Conservation (phyloP, 2,113 vertebrate genomes). For the Azemiops feae region DNA sequence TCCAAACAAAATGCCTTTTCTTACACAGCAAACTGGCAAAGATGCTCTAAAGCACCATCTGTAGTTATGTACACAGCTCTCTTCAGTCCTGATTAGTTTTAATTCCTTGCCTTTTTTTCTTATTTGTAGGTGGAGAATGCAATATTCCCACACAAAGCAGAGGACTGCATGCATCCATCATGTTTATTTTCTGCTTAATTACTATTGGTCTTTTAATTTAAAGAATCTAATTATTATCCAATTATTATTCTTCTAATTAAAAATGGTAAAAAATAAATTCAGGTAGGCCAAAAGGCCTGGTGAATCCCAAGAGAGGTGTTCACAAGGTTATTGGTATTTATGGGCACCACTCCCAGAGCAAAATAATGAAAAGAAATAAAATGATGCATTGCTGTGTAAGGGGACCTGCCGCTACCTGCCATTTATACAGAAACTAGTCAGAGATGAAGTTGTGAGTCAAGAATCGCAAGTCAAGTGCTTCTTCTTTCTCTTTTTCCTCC, state of each 20-base stretch:
- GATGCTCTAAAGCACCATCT: not conserved
- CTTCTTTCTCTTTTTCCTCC: not conserved
- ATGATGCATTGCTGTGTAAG: not conserved
- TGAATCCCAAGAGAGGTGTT: not conserved
- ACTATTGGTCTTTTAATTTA: not conserved
- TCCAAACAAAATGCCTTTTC: not conserved
- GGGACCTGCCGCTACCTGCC: not conserved
- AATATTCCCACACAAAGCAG: not conserved
- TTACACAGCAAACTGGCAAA: not conserved
- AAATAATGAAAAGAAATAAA: not conserved
- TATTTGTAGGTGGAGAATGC: not conserved
- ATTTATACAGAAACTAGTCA: not conserved
- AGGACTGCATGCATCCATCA: not conserved
- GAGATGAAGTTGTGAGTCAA: not conserved
- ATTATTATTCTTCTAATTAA: not conserved
- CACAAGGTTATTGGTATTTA: not conserved
- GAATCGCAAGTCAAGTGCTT: not conserved
- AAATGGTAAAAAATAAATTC: not conserved
- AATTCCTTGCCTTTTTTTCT: not conserved
- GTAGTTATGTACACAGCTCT: not conserved
- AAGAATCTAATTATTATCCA: not conserved
- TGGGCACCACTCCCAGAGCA: not conserved
- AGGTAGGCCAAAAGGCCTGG: not conserved
- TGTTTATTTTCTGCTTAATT: not conserved
- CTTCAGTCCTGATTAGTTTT: not conserved